Conservation (phyloP, 2,888 invertebrate genomes). For the Epinotia demarniana region DNA sequence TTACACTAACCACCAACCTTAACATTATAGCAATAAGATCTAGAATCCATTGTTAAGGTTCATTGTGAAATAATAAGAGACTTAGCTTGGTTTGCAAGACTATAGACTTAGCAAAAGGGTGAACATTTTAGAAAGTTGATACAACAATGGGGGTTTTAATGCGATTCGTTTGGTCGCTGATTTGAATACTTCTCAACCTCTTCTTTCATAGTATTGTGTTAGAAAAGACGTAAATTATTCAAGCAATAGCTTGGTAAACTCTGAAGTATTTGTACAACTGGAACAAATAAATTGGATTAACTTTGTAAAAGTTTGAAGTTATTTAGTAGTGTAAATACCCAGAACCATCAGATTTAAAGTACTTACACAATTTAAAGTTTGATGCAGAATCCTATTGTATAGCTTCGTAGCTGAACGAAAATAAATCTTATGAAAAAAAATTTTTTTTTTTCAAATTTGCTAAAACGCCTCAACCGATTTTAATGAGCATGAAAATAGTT, state of each 20-base stretch:
- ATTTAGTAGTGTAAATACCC: too few relatives aligned
- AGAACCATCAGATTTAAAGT: too few relatives aligned
- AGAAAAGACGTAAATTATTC: not conserved
- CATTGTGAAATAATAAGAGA: constrained; percentile 48
- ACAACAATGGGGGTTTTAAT: constrained; percentile 15
- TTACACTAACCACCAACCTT: constrained; percentile 47
- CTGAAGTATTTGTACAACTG: not conserved
- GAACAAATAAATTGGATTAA: too few relatives aligned
- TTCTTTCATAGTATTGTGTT: not conserved
- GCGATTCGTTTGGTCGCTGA: constrained; percentile 18
- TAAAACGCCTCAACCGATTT: too few relatives aligned
- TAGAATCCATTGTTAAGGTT: constrained; percentile 45
- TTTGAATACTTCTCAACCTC: constrained; percentile 11
- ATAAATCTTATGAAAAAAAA: too few relatives aligned
- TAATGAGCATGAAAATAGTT: too few relatives aligned
- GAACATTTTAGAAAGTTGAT: constrained; percentile 56
- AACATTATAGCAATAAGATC: constrained; percentile 46
- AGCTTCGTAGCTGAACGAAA: too few relatives aligned
- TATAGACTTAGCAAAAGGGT: constrained; percentile 68
- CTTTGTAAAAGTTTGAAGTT: too few relatives aligned
- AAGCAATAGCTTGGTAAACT: not conserved
- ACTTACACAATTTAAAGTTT: too few relatives aligned
- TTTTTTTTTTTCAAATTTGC: too few relatives aligned
- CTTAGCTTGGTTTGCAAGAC: constrained; percentile 68
- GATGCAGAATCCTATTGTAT: too few relatives aligned